Base-by-base conservation (phyloP, 1,140 invertebrate genomes). In the Solenopsis invicta region DNA sequence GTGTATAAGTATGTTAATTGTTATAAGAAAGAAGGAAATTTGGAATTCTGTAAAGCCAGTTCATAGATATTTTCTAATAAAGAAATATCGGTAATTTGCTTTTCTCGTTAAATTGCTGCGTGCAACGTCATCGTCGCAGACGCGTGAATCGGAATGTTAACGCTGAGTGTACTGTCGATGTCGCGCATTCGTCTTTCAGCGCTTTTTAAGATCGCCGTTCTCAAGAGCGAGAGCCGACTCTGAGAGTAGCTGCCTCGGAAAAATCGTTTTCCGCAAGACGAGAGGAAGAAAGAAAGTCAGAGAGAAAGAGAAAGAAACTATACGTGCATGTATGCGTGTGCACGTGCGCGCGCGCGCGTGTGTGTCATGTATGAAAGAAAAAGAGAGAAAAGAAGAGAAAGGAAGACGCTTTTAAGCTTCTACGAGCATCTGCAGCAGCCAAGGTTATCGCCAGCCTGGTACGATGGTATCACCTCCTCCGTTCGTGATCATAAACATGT, bases 181-280 rank as follows among this genome's bases (percentile, higher is more conserved):
- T 91, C 77, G 85, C 61, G 81, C 91, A 92, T 92, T 92, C 90
- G 88, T 92, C 90, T 92, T 91, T 92, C 90, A 77, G 50, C 90
- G 89, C 61, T 75, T 91, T 90, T 91, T 90, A 78, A 85, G 78
- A 61, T 56, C 18, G 48, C 66, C 66, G 41, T 18, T 89, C 66
- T 80, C 48, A 78, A 89, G 78, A 71, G 37, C 48, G 64, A 81
- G 78, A 75, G 45, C n/a, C 54, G 54, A 84, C 69, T 56, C 54
- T 54, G 29, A 84, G 69, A 84, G 80, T 84, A 75, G 29, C 54
- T 82, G 80, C 41, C 24, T 84, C 18, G 41, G 80, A 45, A 84
- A 84, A 84, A 84, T 84, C 80, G 80, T 84, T 72, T 84, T 61
- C 54, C 52, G 45, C 77, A 13, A 48, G 69, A 61, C n/a, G 69